Base-by-base conservation (phyloP, 1,140 invertebrate species). In the Listronotus oregonensis region DNA sequence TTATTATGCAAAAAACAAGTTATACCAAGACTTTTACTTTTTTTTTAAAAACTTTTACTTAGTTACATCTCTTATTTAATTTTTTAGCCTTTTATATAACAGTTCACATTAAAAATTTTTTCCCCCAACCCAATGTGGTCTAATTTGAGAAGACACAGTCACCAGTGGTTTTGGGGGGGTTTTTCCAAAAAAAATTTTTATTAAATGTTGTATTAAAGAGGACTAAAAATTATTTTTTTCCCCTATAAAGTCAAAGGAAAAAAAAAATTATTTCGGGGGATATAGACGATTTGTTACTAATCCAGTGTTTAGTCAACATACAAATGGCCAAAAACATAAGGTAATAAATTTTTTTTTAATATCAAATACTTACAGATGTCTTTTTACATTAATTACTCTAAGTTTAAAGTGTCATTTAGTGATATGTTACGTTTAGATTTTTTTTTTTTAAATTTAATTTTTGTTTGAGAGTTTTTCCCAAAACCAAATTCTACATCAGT, bases 101-200 rank as follows among this genome's bases (percentile, higher is more conserved):
- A 21, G 78, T 99, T 14, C 84, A 92, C 76, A 81, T 99, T 7
- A 86, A 85, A 67, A 86, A 91, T 75, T 90, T 98, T 0, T 89
- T 90, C 0, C 80, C n/a, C n/a, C n/a, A n/a, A 83, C 67, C 80
- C 85, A 54, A 78, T 86, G 5, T 91, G 87, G 82, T 79, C 83
- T 42, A 80, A 0, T 87, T 84, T 71, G 78, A 83, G 21, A 67
- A 80, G 6, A 75, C 81, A 3, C 80, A 82, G 62, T 79, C 81
- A n/a, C 88, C 90, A 6, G 66, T 92, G 10, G 81, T 91, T n/a
- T 70, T 93, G 0, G 88, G 90, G 75, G 90, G 90, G 3, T 80
- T 99, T 56, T 77, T 99, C n/a, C 91, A 97, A 65, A 96, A 96
- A 82, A 98, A 99, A 92, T 97, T 96, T 15, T 82, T 99, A 0